A percentile compares a stretch with the other conserved stretches of the same genome.
Evolutionary conservation across 2,113 vertebrate genomes (phyloP).

Genomic region (Muntiacus muntjak): DNA sequence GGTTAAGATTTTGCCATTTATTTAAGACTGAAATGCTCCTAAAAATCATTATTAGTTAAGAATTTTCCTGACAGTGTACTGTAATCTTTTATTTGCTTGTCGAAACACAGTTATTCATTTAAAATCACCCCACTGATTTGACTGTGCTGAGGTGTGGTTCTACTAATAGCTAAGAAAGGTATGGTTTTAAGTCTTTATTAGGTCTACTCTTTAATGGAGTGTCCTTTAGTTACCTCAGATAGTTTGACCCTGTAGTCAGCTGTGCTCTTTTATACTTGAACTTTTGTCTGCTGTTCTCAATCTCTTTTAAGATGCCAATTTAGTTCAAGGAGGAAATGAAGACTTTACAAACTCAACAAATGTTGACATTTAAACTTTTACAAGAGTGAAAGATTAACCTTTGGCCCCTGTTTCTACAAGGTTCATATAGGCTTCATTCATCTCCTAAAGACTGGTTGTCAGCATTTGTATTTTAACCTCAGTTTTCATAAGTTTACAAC

Average conservation of each 20-base stretch:
- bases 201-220: background rate
- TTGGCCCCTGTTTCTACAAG: background rate
- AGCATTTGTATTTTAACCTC: constrained; percentile 4
- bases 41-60: background rate
- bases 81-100: background rate
- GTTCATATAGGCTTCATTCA: background rate
- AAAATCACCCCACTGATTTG: background rate
- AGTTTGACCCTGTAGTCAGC: background rate
- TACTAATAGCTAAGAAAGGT: background rate
- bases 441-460: background rate
- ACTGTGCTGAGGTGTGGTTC: background rate
- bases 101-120: background rate
- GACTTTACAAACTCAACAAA: constrained; percentile 30
- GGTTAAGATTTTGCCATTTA: background rate
- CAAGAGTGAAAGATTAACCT: constrained; percentile 9
- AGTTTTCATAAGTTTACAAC: background rate
- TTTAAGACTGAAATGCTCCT: background rate
- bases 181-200: background rate
- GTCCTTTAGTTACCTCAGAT: background rate
- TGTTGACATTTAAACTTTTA: constrained; percentile 50
- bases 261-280: background rate
- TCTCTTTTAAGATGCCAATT: background rate
- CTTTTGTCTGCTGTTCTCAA: background rate
- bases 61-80: background rate
- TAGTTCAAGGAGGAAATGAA: constrained; percentile 22